Evolutionary conservation across 2,888 invertebrate genomes (phyloP), one percentile per base, ranked within the genome.

Genomic region (Anorthoa munda): DNA sequence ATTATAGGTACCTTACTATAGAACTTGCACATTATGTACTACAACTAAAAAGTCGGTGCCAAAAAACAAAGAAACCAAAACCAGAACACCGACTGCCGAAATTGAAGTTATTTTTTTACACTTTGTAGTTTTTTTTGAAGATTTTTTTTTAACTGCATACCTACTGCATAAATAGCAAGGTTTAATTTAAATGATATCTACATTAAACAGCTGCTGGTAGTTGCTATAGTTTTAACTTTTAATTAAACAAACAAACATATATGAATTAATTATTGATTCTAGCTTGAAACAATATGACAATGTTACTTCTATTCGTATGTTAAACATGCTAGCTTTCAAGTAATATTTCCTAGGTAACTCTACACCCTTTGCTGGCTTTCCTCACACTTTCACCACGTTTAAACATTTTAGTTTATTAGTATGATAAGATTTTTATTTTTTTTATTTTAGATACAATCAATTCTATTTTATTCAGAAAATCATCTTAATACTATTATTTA

Each of bases 211-310:
- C 15, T n/a, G 31, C 17, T 51, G 2, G 31, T 53, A 48, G 51
- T 51, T 11, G n/a, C 26, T 51, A 51, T 61, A 55, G 60, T 75
- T 55, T 61, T 46, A 51, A 68, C 68, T 75, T 55, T 61, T 46
- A 51, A 68, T 73, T 64, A 51, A 60, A 56, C 46, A 48, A 67
- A 66, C n/a, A 51, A n/a, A n/a, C n/a, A n/a, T n/a, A n/a, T n/a
- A n/a, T n/a, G n/a, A n/a, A n/a, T 26, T 48, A 2, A 18, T 56
- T 68, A 79, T 74, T 48, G 53, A 78, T 74, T 51, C 13, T 5
- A 15, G 46, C 21, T 23, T 72, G 21, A 31, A 59, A 46, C 15
- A 59, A 72, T 51, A n/a, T 46, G 15, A 21, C 1, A 50, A 23
- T n/a, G 48, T 55, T 17, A 17, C 7, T 48, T 48, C 9, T 23